Percentiles rank a stretch among this genome's conserved stretches.
These are phyloP conservation scores for Pelobates fuscus DNA, from an alignment of 2,113 vertebrate genomes.

Conservation along the genomic window DNA sequence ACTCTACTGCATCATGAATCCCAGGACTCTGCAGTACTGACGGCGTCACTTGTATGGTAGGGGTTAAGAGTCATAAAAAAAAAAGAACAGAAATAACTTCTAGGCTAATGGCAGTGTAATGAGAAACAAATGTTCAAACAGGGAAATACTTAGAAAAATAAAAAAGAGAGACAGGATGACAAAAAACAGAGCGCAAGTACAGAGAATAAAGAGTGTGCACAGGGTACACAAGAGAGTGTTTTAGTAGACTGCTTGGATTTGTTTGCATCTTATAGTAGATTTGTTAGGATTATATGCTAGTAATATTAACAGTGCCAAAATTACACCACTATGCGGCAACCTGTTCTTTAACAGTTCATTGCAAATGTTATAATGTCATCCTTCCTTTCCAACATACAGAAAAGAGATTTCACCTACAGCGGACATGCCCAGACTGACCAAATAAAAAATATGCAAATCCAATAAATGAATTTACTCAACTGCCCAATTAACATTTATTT, in stretches of 20 bases:
- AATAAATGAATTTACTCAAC: no score
- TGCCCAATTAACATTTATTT: no score
- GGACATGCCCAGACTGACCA: no score
- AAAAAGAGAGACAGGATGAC: constrained; percentile 30
- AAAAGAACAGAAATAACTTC: constrained; percentile 45
- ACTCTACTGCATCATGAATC: background rate
- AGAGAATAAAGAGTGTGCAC: constrained; percentile 56
- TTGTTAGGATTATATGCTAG: no score
- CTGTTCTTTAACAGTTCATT: no score
- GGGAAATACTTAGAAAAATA: constrained; percentile 23
- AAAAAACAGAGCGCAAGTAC: constrained; percentile 33
- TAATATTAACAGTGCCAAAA: no score
- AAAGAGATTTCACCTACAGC: no score
- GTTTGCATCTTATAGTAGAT: no score
- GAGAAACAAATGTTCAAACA: constrained; percentile 45
- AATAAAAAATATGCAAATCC: no score
- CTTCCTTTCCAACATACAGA: no score
- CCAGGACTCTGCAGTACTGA: background rate
- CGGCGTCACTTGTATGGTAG: background rate
- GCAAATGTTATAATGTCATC: no score
- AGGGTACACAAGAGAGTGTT: constrained; percentile 63
- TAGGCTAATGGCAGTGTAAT: constrained; percentile 42
- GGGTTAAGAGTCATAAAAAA: constrained; percentile 48
- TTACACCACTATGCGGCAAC: no score
- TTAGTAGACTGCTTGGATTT: constrained; percentile 61